Evolutionary conservation across 2,113 vertebrate genomes (phyloP).

Genomic region (Nothobranchius kuhntae): DNA sequence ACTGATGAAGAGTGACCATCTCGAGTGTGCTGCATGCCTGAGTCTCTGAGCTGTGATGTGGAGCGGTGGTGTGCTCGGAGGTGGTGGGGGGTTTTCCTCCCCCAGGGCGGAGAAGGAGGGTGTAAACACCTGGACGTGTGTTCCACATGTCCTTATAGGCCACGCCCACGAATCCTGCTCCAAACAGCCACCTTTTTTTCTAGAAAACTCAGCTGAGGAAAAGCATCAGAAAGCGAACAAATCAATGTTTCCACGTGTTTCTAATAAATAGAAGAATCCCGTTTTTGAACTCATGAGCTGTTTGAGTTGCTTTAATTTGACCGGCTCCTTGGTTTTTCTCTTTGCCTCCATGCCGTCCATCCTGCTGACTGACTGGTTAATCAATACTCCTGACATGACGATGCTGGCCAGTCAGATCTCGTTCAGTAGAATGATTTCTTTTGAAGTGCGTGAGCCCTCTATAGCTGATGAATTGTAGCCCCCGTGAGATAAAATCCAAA

Average conservation of each 20-base stretch:
- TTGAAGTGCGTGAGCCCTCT: conserved; percentile 31
- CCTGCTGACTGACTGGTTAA: conserved; percentile 37
- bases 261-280: conserved; percentile 89
- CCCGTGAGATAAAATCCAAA: conserved; percentile 38
- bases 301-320: conserved; percentile 80
- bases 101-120: conserved; percentile 11
- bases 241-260: conserved; percentile 96
- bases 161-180: conserved; percentile 95
- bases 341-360: conserved; percentile 42
- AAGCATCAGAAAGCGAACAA: conserved; percentile 70
- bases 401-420: conserved; percentile 15
- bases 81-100: background rate
- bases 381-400: conserved; percentile 21
- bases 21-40: conserved; percentile 65
- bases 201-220: conserved; percentile 79
- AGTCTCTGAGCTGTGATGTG: conserved; percentile 62
- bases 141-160: conserved; percentile 88
- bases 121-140: conserved; percentile 83
- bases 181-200: conserved; percentile 81
- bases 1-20: conserved; percentile 56
- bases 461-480: conserved; percentile 44
- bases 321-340: conserved; percentile 42
- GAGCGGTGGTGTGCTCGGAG: conserved; percentile 26
- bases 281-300: conserved; percentile 87
- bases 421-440: conserved; percentile 5